Evolutionary conservation across 2,797 vertebrate species (phyloP), one percentile per base, ranked within the genome.

Genomic region (Acanthurus leucopareius): DNA sequence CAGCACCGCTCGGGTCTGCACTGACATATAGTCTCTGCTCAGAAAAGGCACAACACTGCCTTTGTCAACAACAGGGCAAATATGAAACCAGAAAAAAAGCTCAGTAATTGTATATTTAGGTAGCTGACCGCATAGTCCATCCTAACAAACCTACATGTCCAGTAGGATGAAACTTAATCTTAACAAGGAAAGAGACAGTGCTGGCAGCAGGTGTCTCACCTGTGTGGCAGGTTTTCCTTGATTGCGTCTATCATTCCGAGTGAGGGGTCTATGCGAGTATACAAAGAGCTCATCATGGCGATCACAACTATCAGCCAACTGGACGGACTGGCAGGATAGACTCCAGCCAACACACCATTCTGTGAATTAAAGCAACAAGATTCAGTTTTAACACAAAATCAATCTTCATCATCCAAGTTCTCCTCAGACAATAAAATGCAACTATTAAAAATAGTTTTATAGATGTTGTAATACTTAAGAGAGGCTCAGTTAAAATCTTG

Each of bases 311-410:
- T 96, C 88, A 99, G 90, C 98, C 98, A 99, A 86, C 97, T 97
- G 80, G 96, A 97, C 0, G 97, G 98, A 79, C 97, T 97, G 47
- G 97, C 97, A 0, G 98, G 98, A 87, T 98, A 99, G n/a, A 99
- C 97, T 0, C 97, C 98, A 19, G 92, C 96, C 74, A 97, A 92
- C 64, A 99, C 90, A 16, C 97, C 95, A 77, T 99, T 99, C 98
- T 99, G 94, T 48, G 20, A 49, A 72, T 8, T 10, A 66, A 67
- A 68, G 58, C 47, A 64, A 49, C 2, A 44, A 10, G 4, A 63
- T 32, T 58, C 0, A 25, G 1, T 9, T 7, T 63, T 2, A 60
- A 54, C 20, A 15, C 48, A 47, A 20, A 4, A 15, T n/a, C 1
- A 10, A 47, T 52, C 13, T 32, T 25, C 17, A 28, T 44, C 15